Percentiles rank a stretch among this genome's conserved stretches.
These are phyloP conservation scores for Otocyon megalotis DNA, from an alignment of 2,113 vertebrate genomes.

Conservation along the genomic window DNA sequence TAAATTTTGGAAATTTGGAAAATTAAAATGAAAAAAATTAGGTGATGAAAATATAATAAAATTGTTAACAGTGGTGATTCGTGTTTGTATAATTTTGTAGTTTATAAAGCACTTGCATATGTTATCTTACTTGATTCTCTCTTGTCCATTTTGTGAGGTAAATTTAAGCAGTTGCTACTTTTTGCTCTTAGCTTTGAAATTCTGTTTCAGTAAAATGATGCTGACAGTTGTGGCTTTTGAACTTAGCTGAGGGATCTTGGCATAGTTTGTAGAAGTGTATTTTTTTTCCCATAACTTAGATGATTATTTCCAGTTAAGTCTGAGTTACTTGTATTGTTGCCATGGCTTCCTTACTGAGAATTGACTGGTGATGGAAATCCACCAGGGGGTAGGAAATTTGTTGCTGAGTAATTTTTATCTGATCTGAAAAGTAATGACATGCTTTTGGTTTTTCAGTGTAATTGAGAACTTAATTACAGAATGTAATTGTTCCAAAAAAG, in stretches of 20 bases:
- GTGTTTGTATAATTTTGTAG: not conserved
- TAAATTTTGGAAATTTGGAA: not conserved
- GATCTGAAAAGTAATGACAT: not conserved
- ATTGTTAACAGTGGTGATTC: not conserved
- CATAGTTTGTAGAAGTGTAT: not conserved
- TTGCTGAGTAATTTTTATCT: constrained; percentile 25
- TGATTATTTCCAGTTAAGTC: not conserved
- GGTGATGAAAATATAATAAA: not conserved
- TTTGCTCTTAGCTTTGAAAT: not conserved
- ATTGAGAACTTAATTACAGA: constrained; percentile 27
- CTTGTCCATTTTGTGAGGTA: not conserved
- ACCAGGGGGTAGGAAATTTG: not conserved
- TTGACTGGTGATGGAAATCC: not conserved
- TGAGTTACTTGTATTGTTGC: not conserved
- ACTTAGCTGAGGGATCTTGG: not conserved
- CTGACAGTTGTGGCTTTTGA: not conserved
- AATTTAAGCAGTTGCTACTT: not conserved
- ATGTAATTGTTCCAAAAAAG: not conserved
- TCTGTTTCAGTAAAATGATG: not conserved
- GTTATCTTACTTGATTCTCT: not conserved
- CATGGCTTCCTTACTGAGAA: not conserved
- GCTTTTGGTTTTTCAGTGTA: not conserved
- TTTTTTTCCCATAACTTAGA: not conserved
- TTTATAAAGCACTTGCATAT: not conserved
- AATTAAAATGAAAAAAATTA: not conserved